Base-by-base conservation (phyloP, 1,140 invertebrate species). In the Drosophila lowei region DNA sequence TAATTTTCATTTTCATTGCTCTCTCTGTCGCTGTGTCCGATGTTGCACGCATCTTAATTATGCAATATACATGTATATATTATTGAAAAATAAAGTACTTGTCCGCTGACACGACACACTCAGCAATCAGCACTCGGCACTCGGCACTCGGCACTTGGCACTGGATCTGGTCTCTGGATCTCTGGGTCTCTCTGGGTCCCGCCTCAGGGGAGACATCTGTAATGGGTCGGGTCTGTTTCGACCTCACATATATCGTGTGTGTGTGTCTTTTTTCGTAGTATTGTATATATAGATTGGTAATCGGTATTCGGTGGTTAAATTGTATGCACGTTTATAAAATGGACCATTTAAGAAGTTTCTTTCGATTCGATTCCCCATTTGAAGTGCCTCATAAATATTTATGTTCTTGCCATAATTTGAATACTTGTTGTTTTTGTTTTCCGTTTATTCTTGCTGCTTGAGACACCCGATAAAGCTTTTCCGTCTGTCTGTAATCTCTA, bases 291-390 rank as follows among this genome's bases (percentile, higher is more conserved):
- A 23, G 30, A 43, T 66, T 30, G 65, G 61, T 67, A 67, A 64
- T 60, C 58, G 59, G 63, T 71, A 57, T 65, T 88, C 83, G 83
- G 83, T 88, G 83, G 83, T 89, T 88, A 83, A 76, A 77, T 76
- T 83, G 79, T 83, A 54, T 83, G 79, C 67, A 62, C 64, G 52
- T 79, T 68, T 55, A 70, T 78, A 83, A 88, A 88, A 88, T 88
- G 83, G 83, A 88, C 83, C 84, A 83, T 88, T 88, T 77, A 78
- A 81, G 79, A 78, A 81, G 61, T 74, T 68, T 61, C 63, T 55
- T 56, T 30, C 2, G 28, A 0, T 13, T 13, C 34, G 34, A 38
- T 38, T 38, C 11, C 9, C 30, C 49, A 11, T 48, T 47, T 68
- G 64, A 57, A 49, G 41, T 38, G 38, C 42, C 66, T 15, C 64